These are phyloP conservation scores for Chiloscyllium plagiosum DNA, from an alignment of 2,113 vertebrate genomes.

Conservation along the genomic window DNA sequence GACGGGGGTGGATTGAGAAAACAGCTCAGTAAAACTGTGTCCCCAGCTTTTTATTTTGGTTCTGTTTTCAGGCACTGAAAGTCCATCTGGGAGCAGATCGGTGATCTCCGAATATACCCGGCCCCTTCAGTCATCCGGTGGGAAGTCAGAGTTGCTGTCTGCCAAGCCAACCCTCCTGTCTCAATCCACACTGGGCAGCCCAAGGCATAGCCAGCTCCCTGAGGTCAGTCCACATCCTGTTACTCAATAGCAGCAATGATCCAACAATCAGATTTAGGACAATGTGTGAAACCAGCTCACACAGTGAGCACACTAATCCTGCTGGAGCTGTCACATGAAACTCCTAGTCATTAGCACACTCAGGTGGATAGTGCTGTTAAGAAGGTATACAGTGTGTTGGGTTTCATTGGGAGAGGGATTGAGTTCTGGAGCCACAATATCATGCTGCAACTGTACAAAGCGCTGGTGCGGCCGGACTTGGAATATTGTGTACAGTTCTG, in stretches of 20 bases:
- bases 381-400: too few species aligned
- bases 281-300: neutral
- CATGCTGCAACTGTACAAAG: too few species aligned
- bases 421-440: too few species aligned
- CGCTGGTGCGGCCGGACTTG: too few species aligned
- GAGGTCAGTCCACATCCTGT: conserved; percentile 63
- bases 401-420: too few species aligned
- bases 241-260: neutral
- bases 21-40: neutral
- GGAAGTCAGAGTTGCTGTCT: conserved; percentile 73
- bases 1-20: neutral
- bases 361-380: too few species aligned
- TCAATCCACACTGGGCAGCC: conserved; percentile 61
- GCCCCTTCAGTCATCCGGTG: conserved; percentile 71
- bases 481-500: too few species aligned
- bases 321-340: neutral
- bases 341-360: neutral
- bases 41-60: neutral
- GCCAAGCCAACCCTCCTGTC: conserved; percentile 78
- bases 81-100: conserved; percentile 59
- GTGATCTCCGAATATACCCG: conserved; percentile 77
- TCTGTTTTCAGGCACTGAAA: conserved; percentile 67
- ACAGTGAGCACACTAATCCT: neutral
- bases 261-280: neutral
- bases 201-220: conserved; percentile 72